Percentiles rank a stretch among this genome's conserved stretches.
These are phyloP conservation scores for Xylocampa areola DNA, from an alignment of 2,888 invertebrate species.

Conservation along the genomic window DNA sequence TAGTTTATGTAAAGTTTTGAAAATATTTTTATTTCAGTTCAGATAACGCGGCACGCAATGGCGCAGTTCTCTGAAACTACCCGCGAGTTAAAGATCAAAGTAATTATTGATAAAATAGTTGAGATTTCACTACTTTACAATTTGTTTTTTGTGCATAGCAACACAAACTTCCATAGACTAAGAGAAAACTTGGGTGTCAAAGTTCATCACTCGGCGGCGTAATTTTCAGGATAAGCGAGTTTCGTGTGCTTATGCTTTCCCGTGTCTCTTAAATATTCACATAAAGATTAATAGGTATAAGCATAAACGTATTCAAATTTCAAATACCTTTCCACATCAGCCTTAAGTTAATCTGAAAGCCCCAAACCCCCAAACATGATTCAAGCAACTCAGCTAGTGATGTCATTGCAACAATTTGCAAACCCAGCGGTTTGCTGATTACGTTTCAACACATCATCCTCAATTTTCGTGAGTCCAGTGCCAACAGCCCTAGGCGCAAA, in stretches of 20 bases:
- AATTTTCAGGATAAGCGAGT: slow-evolving; percentile 1
- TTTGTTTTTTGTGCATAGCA: neutral
- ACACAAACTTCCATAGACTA: neutral
- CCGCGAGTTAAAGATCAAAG: slow-evolving; percentile 30
- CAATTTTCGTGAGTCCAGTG: slow-evolving; percentile 38
- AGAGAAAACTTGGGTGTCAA: neutral
- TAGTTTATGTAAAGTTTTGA: neutral
- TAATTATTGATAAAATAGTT: slow-evolving; percentile 29
- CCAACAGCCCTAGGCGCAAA: slow-evolving; percentile 66
- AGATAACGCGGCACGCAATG: slow-evolving; percentile 17
- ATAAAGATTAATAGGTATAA: neutral
- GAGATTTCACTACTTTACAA: slow-evolving; percentile 4
- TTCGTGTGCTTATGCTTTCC: neutral
- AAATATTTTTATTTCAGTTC: slow-evolving; percentile 19
- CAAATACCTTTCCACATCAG: no score
- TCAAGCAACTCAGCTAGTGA: neutral
- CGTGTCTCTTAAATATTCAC: neutral
- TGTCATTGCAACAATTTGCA: neutral
- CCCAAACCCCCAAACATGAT: neutral
- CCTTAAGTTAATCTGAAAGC: neutral
- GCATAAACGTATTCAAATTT: neutral
- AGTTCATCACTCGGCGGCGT: slow-evolving; percentile 1
- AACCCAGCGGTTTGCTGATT: slow-evolving; percentile 26
- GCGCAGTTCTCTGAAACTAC: slow-evolving; percentile 3
- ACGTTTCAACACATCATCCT: slow-evolving; percentile 19